phyloP scores from a whole-genome alignment of 1,140 invertebrate genomes.

The Acromyrmex heyeri region DNA sequence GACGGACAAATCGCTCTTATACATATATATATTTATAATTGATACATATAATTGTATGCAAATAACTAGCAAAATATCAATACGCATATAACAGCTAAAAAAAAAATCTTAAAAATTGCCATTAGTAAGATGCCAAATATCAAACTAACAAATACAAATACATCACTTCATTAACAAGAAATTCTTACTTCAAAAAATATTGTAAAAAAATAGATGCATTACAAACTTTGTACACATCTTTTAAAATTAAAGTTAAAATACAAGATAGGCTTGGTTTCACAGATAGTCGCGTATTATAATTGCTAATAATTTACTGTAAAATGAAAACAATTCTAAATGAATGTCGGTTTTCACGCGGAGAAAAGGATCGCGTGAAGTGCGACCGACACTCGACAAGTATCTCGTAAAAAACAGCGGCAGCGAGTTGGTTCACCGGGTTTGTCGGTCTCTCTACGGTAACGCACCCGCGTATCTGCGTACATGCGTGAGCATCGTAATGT shows the following conservation, averaged over 20 bases:
- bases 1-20: constrained; percentile 11
- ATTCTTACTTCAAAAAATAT: background rate
- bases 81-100: background rate
- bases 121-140: background rate
- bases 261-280: background rate
- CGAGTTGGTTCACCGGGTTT: constrained; percentile 31
- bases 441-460: constrained; percentile 24
- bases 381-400: constrained; percentile 37
- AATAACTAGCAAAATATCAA: constrained; percentile 8
- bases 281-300: background rate
- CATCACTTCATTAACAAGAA: background rate
- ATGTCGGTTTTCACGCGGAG: constrained; percentile 48
- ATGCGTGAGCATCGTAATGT: background rate
- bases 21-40: background rate
- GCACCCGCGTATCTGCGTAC: constrained; percentile 26
- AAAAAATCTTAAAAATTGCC: background rate
- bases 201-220: background rate
- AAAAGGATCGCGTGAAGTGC: constrained; percentile 54
- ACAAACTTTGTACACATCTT: too few species aligned
- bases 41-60: background rate
- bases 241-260: background rate
- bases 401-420: background rate
- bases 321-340: background rate
- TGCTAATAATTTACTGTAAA: too few species aligned
- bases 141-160: background rate